Conservation (phyloP, 1,140 invertebrate genomes). For the Archivesica marissinica region DNA sequence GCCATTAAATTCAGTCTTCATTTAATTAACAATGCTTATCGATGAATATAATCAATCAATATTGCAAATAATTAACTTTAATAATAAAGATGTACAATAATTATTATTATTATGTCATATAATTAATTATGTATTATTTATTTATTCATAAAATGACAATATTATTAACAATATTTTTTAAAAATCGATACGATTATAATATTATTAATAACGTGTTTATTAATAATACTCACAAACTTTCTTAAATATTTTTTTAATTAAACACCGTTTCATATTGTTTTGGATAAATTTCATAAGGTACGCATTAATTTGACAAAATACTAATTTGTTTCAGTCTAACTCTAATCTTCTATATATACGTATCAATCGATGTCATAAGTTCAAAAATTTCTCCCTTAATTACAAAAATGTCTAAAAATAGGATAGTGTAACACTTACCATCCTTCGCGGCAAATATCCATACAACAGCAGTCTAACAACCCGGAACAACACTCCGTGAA, state of each 20-base stretch:
- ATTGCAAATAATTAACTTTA: too few species aligned
- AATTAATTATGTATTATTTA: too few species aligned
- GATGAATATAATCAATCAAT: too few species aligned
- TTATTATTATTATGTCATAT: too few species aligned
- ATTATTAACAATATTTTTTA: too few species aligned
- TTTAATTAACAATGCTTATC: too few species aligned
- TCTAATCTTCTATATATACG: conserved; percentile 7
- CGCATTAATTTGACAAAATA: neutral
- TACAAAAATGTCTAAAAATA: conserved; percentile 35
- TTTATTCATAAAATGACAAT: too few species aligned
- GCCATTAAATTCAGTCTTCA: too few species aligned
- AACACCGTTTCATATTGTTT: conserved; percentile 17
- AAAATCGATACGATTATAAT: too few species aligned
- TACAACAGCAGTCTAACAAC: neutral
- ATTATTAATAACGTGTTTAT: too few species aligned
- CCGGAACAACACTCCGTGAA: conserved; percentile 32
- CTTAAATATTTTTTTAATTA: conserved; percentile 4
- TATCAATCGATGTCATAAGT: conserved; percentile 23
- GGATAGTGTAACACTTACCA: neutral
- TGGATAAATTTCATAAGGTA: neutral
- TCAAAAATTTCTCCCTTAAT: conserved; percentile 2
- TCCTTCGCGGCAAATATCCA: neutral
- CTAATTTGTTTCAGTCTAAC: neutral
- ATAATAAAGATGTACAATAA: too few species aligned
- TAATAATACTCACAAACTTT: conserved; percentile 18